phyloP scores from a whole-genome alignment of 2,797 vertebrate genomes.

The Sylvilagus floridanus region DNA sequence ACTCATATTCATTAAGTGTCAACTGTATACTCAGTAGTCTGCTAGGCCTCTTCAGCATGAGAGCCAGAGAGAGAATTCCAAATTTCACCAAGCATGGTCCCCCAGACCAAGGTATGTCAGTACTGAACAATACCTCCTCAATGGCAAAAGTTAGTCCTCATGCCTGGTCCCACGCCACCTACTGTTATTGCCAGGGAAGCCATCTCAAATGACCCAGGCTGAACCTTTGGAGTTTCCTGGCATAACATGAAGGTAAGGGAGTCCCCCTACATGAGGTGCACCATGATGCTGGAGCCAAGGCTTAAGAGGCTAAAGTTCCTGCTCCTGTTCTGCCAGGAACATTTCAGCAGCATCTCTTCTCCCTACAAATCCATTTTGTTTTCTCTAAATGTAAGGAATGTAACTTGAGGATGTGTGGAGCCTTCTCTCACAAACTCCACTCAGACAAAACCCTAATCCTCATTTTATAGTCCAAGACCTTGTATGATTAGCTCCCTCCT shows the following conservation, averaged over 20 bases:
- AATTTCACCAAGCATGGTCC: neutral
- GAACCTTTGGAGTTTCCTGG: neutral
- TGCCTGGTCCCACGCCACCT: rapidly evolving
- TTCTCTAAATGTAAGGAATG: neutral
- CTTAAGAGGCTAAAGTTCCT: neutral
- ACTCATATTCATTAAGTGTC: neutral
- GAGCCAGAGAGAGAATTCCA: neutral
- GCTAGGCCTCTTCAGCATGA: neutral
- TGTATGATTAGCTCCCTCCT: neutral
- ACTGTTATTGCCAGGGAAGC: neutral
- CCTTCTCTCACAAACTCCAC: neutral
- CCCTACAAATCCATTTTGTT: neutral
- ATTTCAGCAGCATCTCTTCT: neutral
- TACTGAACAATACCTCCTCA: neutral
- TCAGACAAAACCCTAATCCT: neutral
- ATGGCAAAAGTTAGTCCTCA: neutral
- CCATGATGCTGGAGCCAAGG: neutral
- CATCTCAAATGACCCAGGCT: rapidly evolving
- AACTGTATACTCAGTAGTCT: neutral
- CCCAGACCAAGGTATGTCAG: neutral
- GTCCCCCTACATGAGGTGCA: neutral
- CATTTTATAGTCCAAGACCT: neutral
- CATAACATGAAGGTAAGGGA: neutral
- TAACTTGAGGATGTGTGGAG: neutral
- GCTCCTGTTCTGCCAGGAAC: neutral